These are phyloP conservation scores for Idaea straminata DNA, from an alignment of 2,888 invertebrate species.

Conservation along the genomic window DNA sequence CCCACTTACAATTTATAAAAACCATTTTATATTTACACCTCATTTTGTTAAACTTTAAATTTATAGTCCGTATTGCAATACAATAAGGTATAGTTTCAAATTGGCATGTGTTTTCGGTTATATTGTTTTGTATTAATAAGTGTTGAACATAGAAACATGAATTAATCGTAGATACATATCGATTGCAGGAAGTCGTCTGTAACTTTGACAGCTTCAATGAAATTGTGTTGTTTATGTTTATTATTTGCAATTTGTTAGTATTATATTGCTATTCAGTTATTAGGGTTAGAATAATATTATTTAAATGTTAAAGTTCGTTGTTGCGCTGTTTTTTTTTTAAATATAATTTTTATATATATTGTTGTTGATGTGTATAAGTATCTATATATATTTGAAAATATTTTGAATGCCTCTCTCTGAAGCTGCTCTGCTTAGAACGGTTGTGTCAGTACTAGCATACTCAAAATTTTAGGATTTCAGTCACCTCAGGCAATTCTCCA, in stretches of 20 bases:
- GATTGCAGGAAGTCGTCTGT: slow-evolving; percentile 23
- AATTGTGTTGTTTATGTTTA: slow-evolving; percentile 12
- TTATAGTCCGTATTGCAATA: neutral
- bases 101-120: neutral
- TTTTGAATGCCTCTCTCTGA: too few relatives aligned
- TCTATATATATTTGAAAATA: too few relatives aligned
- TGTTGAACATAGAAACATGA: slow-evolving; percentile 11
- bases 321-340: neutral
- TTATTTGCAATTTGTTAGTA: neutral
- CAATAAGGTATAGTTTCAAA: neutral
- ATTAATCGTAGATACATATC: slow-evolving; percentile 20
- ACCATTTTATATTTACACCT: neutral
- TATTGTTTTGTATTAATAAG: slow-evolving; percentile 5
- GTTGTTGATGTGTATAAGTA: neutral
- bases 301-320: neutral
- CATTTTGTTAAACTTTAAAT: neutral
- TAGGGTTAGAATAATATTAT: neutral
- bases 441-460: too few relatives aligned
- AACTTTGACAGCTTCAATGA: slow-evolving; percentile 22
- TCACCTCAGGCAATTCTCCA: too few relatives aligned
- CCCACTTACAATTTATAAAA: slow-evolving; percentile 26
- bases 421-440: too few relatives aligned
- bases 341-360: neutral
- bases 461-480: too few relatives aligned
- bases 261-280: neutral